Evolutionary conservation across 1,140 invertebrate species (phyloP).

Genomic region (Drosophila equinoxialis): DNA sequence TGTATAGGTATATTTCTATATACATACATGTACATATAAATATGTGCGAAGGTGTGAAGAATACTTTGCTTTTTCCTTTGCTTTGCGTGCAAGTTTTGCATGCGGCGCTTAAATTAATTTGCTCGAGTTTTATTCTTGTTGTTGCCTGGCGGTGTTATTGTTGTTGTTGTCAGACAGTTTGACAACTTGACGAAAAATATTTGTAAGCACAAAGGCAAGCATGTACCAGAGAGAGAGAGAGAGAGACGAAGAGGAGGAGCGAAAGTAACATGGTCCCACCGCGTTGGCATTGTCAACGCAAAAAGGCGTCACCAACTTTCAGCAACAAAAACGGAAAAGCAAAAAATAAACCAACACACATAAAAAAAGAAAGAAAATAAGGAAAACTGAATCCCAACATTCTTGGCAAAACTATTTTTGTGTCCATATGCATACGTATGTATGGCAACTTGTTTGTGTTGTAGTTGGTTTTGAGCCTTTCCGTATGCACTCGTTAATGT

Average conservation of each 20-base stretch:
- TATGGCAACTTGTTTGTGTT: slow-evolving; percentile 8
- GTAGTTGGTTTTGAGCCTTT: slow-evolving; percentile 13
- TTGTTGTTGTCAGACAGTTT: slow-evolving; percentile 31
- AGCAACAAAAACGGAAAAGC: slow-evolving; percentile 21
- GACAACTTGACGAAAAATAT: slow-evolving; percentile 57
- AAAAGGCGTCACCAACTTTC: slow-evolving; percentile 38
- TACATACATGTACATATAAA: background rate
- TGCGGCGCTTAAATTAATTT: slow-evolving; percentile 74
- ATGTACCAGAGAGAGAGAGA: background rate
- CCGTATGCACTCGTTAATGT: slow-evolving; percentile 46
- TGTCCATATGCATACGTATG: background rate
- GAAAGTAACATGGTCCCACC: background rate
- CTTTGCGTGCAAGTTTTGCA: slow-evolving; percentile 65
- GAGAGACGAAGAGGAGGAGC: background rate
- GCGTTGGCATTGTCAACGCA: slow-evolving; percentile 5
- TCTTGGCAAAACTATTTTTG: slow-evolving; percentile 33
- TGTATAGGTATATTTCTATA: background rate
- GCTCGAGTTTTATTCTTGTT: slow-evolving; percentile 46
- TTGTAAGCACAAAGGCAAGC: slow-evolving; percentile 34
- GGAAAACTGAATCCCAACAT: slow-evolving; percentile 33
- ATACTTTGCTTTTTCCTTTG: slow-evolving; percentile 16
- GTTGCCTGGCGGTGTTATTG: background rate
- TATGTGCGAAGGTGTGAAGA: slow-evolving; percentile 46
- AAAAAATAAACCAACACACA: slow-evolving; percentile 52
- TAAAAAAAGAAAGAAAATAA: slow-evolving; percentile 26